phyloP scores from a whole-genome alignment of 2,888 invertebrate species.

The Platycnemis pennipes region DNA sequence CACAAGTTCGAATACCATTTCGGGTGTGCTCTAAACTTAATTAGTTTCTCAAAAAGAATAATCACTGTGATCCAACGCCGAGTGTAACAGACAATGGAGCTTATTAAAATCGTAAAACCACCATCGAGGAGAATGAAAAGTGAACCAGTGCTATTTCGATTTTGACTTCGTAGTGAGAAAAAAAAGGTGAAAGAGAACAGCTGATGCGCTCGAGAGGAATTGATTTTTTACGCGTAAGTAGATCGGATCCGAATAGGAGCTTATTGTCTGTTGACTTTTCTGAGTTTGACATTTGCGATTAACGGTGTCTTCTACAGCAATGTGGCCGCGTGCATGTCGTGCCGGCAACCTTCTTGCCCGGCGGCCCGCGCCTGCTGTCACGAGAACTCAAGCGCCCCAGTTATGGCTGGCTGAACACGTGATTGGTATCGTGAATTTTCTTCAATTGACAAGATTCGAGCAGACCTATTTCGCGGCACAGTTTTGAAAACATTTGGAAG shows the following conservation, averaged over 20 bases:
- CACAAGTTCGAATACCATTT: no score
- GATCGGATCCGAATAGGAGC: not conserved
- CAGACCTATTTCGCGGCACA: not conserved
- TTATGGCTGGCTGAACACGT: conserved; percentile 8
- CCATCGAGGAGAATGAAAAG: no score
- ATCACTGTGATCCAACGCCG: no score
- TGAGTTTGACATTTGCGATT: not conserved
- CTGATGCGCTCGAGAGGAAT: not conserved
- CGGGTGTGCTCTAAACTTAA: no score
- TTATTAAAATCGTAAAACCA: no score
- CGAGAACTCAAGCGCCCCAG: conserved; percentile 1
- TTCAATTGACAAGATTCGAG: not conserved
- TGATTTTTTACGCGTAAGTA: not conserved
- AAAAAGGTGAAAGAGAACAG: not conserved
- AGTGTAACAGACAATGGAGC: no score
- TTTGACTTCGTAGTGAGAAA: not conserved
- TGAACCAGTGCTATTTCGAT: not conserved
- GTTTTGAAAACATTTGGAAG: not conserved
- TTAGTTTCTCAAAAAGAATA: no score
- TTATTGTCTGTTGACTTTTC: not conserved
- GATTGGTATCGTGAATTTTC: not conserved
- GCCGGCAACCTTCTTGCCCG: not conserved
- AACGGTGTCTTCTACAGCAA: not conserved
- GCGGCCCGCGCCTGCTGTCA: conserved; percentile 29
- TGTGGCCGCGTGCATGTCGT: not conserved